phyloP scores from a whole-genome alignment of 2,797 vertebrate genomes.

The Trematomus bernacchii region DNA sequence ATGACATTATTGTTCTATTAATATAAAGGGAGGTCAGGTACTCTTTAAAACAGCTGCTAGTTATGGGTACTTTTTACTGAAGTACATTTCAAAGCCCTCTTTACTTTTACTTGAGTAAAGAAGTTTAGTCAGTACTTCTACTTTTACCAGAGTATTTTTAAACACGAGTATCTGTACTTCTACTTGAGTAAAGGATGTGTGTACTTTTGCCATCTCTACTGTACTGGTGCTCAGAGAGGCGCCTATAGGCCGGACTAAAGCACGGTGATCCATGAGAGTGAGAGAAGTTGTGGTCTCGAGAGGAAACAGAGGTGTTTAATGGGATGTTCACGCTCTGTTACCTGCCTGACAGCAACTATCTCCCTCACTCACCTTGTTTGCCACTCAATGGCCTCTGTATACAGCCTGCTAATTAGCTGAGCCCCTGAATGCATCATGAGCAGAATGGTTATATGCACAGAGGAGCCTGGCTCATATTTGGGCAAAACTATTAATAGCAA shows the following conservation, averaged over 20 bases:
- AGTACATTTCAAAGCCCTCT: no score
- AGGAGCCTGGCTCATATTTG: slow-evolving; percentile 28
- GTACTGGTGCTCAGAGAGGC: slow-evolving; percentile 22
- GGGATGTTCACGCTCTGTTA: slow-evolving; percentile 77
- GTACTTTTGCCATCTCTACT: no score
- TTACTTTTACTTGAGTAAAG: no score
- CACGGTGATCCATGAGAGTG: slow-evolving; percentile 57
- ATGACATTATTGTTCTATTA: no score
- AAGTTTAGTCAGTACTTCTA: no score
- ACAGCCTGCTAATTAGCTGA: slow-evolving; percentile 70
- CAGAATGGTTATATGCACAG: slow-evolving; percentile 25
- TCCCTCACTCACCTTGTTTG: slow-evolving; percentile 77
- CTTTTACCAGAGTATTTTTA: no score
- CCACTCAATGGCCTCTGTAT: slow-evolving; percentile 63
- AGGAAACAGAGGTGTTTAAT: slow-evolving; percentile 72
- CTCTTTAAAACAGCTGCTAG: no score
- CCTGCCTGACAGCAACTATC: slow-evolving; percentile 71
- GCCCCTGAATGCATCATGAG: slow-evolving; percentile 48
- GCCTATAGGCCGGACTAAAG: slow-evolving; percentile 28
- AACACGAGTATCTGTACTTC: no score
- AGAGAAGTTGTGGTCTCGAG: slow-evolving; percentile 47
- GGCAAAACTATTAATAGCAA: slow-evolving; percentile 25
- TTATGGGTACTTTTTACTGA: no score
- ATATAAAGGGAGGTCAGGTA: no score
- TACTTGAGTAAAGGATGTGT: no score